Percentiles rank a stretch among this genome's conserved stretches.
These are phyloP conservation scores for Enteromius fasciolatus DNA, from an alignment of 2,797 vertebrate genomes.

Conservation along the genomic window DNA sequence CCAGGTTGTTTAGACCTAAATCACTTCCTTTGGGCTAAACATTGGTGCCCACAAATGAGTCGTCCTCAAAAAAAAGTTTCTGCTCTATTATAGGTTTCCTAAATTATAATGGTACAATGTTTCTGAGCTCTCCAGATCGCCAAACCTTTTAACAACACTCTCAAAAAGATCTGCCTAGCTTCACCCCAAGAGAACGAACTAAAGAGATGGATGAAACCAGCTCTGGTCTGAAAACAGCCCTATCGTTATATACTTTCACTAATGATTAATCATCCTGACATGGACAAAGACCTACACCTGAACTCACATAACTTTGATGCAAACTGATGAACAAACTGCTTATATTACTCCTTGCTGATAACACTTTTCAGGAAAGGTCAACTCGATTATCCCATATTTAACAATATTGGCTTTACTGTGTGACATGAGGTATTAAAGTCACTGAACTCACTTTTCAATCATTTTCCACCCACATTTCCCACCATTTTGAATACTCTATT, in stretches of 20 bases:
- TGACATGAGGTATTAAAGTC: neutral
- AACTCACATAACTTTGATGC: neutral
- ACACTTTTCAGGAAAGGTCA: neutral
- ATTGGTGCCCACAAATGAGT: neutral
- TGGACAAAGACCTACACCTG: neutral
- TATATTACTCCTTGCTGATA: conserved; percentile 14
- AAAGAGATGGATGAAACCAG: conserved; percentile 14
- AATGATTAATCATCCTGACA: conserved; percentile 23
- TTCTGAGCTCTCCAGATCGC: conserved; percentile 5
- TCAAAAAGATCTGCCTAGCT: conserved; percentile 1
- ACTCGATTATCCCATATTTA: neutral
- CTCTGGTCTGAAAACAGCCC: neutral
- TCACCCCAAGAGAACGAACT: neutral
- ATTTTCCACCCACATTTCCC: neutral
- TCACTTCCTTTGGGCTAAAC: conserved; percentile 44
- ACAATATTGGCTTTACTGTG: neutral
- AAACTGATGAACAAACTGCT: neutral
- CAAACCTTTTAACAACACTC: neutral
- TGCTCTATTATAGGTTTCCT: conserved; percentile 12
- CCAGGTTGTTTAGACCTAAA: conserved; percentile 35
- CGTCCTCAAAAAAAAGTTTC: conserved; percentile 5
- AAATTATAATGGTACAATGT: conserved; percentile 2
- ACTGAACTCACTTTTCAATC: neutral
- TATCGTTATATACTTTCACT: neutral
- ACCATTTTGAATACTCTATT: neutral